Evolutionary conservation across 2,888 invertebrate genomes (phyloP), one percentile per base, ranked within the genome.

Genomic region (Amblyteles armatorius): DNA sequence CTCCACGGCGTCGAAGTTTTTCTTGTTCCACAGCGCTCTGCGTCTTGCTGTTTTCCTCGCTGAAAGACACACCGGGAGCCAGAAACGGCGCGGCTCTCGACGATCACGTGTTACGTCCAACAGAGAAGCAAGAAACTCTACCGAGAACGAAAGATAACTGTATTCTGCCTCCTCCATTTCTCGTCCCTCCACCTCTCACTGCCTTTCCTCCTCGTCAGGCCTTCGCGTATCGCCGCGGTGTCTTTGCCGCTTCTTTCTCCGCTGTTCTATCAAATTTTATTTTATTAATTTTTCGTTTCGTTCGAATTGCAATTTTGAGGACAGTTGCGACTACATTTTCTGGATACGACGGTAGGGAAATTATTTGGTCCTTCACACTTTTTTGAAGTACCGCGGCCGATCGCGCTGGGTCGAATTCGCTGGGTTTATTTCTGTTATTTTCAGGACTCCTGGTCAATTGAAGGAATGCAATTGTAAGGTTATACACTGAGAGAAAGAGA

Each of bases 81-180:
- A 29, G 33, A 29, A 79, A 67, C 77, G 69, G 33, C 69, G 52
- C 60, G 74, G 40, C 63, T 76, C 79, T 79, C 71, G 65, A 44
- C 63, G 63, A 83, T 85, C 85, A 85, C 85, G 83, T 83, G 85
- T 73, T 85, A 81, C 50, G 71, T 68, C 78, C 84, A 78, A 50
- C 84, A 83, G 60, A 84, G 87, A 86, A 84, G 86, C 89, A 88
- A 89, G 85, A 88, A 89, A 79, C 86, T 63, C 13, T 71, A 81
- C 89, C 84, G 86, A 86, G 85, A 79, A 79, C 84, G 78, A 81
- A 72, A 85, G 88, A 88, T 90, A 90, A 90, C 90, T 90, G 90
- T 90, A 89, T 86, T 89, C 86, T 89, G 73, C 89, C 88, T 87
- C 89, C 87, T 82, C 88, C 88, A 85, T 85, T 87, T 87, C 86